Evolutionary conservation across 2,797 vertebrate genomes (phyloP).

Genomic region (Cichlasoma orientale): DNA sequence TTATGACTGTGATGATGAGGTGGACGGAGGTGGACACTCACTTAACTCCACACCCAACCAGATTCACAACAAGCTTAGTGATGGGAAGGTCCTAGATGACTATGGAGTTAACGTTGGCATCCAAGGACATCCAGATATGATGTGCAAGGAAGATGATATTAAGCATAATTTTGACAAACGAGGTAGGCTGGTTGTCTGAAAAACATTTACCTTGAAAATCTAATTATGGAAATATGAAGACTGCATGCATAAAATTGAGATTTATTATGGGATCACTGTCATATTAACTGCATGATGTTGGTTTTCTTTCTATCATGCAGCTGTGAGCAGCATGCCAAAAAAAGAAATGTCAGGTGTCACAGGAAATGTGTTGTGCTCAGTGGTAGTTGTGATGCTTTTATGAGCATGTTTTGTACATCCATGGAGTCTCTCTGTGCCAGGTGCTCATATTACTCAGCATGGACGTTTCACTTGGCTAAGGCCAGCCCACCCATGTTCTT

Average conservation of each 20-base stretch:
- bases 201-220: slow-evolving; percentile 5
- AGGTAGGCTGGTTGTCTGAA: slow-evolving; percentile 78
- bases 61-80: slow-evolving; percentile 80
- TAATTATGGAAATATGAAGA: neutral
- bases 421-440: slow-evolving; percentile 50
- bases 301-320: neutral
- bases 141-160: slow-evolving; percentile 83
- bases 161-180: slow-evolving; percentile 88
- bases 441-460: slow-evolving; percentile 66
- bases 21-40: slow-evolving; percentile 74
- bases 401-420: slow-evolving; percentile 50
- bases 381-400: slow-evolving; percentile 35
- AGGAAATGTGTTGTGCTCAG: slow-evolving; percentile 36
- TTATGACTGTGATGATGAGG: slow-evolving; percentile 91
- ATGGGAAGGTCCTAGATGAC: slow-evolving; percentile 75
- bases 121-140: slow-evolving; percentile 81
- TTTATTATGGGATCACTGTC: neutral
- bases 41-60: slow-evolving; percentile 73
- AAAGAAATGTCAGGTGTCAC: slow-evolving; percentile 9
- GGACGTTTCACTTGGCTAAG: slow-evolving; percentile 56
- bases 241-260: neutral
- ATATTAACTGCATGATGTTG: neutral
- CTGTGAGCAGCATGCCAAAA: neutral
- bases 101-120: slow-evolving; percentile 69
- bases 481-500: slow-evolving; percentile 52